Base-by-base conservation (phyloP, 2,888 invertebrate species). In the Coelogynopora nodosa region DNA sequence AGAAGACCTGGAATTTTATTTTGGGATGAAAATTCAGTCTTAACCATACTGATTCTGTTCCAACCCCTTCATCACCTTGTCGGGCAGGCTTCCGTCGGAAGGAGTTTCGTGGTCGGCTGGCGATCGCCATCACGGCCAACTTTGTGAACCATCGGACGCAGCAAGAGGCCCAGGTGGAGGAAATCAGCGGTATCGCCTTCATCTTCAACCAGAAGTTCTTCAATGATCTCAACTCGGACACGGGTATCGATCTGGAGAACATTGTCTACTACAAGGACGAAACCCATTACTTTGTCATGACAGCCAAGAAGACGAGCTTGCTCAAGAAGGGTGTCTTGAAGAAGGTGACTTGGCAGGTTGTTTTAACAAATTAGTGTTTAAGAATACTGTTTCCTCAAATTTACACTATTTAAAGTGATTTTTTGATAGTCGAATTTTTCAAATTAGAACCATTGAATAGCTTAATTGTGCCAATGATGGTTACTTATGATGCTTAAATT, bases 221-320 rank as follows among this genome's bases (percentile, higher is more conserved):
- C 93, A 96, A 96, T 84, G 97, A 97, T 91, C 93, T 99, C 89
- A 95, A 95, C 90, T 95, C 94, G 89, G 95, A 92, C 88, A 97
- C 97, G 0, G 96, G 96, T 87, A 98, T 99, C 88, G 97, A 98
- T 93, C 93, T 99, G 89, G 98, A 99, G 92, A 99, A 99, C 92
- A 98, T 99, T 87, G 98, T 99, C 0, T 99, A 99, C 92, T 99
- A 99, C 92, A 99, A 98, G 91, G 98, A 98, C 92, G 98, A 98
- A 90, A 99, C 98, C 0, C 99, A 99, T 92, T 99, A 99, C 92
- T 99, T 99, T 93, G 98, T 99, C 29, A 99, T 99, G 98, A 98
- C 98, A 26, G 98, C 98, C 82, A 98, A 98, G 93, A 99, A 99
- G 92, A 95, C 95, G 81, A 91, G 97, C 92, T 93, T 98, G 85